phyloP scores from a whole-genome alignment of 2,797 vertebrate genomes.

The Tamandua tetradactyla region DNA sequence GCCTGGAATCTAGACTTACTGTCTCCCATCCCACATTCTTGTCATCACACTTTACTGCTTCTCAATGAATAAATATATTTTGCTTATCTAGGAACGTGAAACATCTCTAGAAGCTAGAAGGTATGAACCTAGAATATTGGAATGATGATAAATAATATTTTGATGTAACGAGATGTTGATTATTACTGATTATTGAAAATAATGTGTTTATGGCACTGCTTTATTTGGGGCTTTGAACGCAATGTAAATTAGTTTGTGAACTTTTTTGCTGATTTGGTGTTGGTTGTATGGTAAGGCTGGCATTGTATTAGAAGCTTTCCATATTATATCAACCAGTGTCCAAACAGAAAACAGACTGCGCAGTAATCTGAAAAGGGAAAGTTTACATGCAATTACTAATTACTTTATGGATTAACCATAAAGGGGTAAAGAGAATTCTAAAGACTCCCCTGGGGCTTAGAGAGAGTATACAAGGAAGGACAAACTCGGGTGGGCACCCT shows the following conservation, averaged over 20 bases:
- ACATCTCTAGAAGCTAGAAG: neutral
- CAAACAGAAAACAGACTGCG: neutral
- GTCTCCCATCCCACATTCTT: neutral
- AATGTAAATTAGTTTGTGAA: neutral
- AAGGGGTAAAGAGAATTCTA: neutral
- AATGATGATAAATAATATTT: neutral
- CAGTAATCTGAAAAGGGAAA: neutral
- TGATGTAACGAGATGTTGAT: neutral
- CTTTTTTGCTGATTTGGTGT: neutral
- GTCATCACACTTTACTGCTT: neutral
- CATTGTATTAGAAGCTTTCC: neutral
- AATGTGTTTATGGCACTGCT: neutral
- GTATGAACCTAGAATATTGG: neutral
- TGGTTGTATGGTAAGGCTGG: neutral
- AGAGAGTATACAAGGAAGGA: neutral
- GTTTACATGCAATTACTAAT: neutral
- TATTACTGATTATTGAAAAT: neutral
- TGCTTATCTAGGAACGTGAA: neutral
- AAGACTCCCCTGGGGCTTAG: neutral
- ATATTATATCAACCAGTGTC: neutral
- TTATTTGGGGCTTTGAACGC: neutral
- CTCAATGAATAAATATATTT: neutral
- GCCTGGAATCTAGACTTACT: neutral
- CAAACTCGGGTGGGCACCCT: neutral
- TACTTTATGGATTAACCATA: neutral